A percentile compares a stretch with the other conserved stretches of the same genome.
Conservation (phyloP, 2,113 vertebrate genomes). For the Daphoenositta chrysoptera region DNA sequence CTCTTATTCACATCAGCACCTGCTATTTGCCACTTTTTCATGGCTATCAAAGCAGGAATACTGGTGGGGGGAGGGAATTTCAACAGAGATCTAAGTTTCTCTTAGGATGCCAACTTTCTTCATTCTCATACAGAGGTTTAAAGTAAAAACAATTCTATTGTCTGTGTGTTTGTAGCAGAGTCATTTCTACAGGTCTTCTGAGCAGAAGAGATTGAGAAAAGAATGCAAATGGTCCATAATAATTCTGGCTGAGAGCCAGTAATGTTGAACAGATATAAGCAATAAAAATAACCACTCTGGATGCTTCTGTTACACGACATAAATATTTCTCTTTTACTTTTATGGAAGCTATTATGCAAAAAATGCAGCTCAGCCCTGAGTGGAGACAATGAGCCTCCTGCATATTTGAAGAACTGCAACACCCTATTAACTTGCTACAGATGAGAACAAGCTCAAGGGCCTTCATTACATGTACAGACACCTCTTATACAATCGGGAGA, state of each 20-base stretch:
- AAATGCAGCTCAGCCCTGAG: neutral
- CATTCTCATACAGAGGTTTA: neutral
- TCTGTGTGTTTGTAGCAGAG: neutral
- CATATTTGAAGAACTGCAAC: neutral
- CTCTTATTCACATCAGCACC: neutral
- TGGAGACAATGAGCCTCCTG: neutral
- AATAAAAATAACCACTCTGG: conserved; percentile 22
- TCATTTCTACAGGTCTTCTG: neutral
- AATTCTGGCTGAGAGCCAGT: neutral
- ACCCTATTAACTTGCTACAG: neutral
- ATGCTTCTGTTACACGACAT: neutral
- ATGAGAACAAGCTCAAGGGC: neutral
- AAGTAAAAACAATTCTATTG: neutral
- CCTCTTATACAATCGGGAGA: neutral
- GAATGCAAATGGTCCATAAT: neutral
- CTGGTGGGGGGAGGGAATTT: neutral
- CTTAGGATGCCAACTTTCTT: neutral
- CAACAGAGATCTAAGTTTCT: neutral
- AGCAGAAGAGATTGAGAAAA: neutral
- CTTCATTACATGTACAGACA: neutral
- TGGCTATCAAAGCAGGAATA: neutral
- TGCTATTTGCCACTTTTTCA: neutral
- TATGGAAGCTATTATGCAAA: conserved; percentile 9
- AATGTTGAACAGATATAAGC: neutral
- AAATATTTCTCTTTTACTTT: conserved; percentile 29